Percentiles rank a stretch among this genome's conserved stretches.
Evolutionary conservation across 2,888 invertebrate species (phyloP).

Genomic region (Deroplatys truncata): DNA sequence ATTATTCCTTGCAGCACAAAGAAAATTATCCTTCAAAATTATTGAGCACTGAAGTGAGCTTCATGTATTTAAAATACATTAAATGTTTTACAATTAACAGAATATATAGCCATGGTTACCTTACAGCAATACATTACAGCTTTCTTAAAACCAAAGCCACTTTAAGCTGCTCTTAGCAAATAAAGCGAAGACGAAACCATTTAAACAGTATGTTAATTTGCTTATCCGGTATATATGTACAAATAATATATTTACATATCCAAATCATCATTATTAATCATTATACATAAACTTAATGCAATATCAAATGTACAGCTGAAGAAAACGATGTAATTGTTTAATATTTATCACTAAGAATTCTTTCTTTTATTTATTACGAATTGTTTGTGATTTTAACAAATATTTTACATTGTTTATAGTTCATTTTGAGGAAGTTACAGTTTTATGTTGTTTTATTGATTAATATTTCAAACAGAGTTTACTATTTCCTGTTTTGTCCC

Average conservation of each 20-base stretch:
- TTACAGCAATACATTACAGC: background rate
- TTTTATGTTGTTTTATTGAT: background rate
- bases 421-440: background rate
- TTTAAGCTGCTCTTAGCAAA: background rate
- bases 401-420: background rate
- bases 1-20: background rate
- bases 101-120: background rate
- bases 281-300: background rate
- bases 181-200: background rate
- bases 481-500: background rate
- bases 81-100: background rate
- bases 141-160: background rate
- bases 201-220: background rate
- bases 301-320: background rate
- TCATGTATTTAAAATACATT: background rate
- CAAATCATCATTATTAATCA: background rate
- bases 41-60: background rate
- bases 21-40: background rate
- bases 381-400: background rate
- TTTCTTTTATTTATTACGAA: background rate
- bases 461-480: background rate
- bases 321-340: background rate
- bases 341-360: background rate
- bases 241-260: background rate
- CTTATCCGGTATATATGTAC: background rate